These are phyloP conservation scores for Cepaea hortensis DNA, from an alignment of 2,888 invertebrate species.

Conservation along the genomic window DNA sequence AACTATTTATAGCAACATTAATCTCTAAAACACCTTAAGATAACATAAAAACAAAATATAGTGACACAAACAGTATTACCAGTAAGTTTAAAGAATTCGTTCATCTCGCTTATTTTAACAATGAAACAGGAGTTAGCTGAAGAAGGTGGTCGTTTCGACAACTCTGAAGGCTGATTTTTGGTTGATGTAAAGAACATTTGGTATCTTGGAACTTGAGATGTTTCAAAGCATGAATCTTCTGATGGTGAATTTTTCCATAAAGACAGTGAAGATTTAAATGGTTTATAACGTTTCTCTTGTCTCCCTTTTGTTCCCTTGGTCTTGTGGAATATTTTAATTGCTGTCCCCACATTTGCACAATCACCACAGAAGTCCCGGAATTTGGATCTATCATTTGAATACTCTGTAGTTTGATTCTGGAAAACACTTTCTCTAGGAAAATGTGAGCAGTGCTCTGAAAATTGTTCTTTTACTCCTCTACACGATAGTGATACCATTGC, in stretches of 20 bases:
- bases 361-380: constrained; percentile 35
- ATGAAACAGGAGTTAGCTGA: constrained; percentile 54
- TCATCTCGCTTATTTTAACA: constrained; percentile 69
- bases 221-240: neutral
- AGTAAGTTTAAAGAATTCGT: constrained; percentile 66
- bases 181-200: constrained; percentile 33
- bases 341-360: neutral
- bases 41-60: neutral
- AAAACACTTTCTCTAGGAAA: neutral
- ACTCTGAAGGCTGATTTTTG: neutral
- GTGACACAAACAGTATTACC: constrained; percentile 53
- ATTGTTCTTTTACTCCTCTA: constrained; percentile 20
- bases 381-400: constrained; percentile 4
- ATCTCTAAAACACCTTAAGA: neutral
- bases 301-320: constrained; percentile 29
- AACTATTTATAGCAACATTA: neutral
- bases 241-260: constrained; percentile 27
- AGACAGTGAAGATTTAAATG: constrained; percentile 26
- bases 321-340: constrained; percentile 13
- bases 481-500: constrained; percentile 33
- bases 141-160: neutral
- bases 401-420: neutral
- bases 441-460: constrained; percentile 1
- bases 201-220: constrained; percentile 24
- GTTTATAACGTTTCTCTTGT: constrained; percentile 38